Evolutionary conservation across 2,113 vertebrate species (phyloP).

Genomic region (Malaclemys terrapin): DNA sequence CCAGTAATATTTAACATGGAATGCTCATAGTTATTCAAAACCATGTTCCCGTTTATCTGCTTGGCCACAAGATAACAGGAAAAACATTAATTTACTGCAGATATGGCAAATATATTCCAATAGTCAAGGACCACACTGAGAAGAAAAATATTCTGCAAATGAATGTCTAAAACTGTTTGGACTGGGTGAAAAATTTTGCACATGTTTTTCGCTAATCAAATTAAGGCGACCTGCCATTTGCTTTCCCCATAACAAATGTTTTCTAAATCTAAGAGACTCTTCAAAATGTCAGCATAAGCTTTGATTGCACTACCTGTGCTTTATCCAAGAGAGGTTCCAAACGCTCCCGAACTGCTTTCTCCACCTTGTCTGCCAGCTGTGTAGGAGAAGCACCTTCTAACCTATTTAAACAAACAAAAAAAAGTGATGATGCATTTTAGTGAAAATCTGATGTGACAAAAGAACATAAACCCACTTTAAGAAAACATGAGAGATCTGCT

Average conservation of each 20-base stretch:
- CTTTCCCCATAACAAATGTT: neutral
- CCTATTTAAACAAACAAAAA: slow-evolving; percentile 63
- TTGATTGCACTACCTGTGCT: slow-evolving; percentile 75
- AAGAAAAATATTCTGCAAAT: neutral
- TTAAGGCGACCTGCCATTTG: neutral
- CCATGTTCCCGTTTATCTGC: neutral
- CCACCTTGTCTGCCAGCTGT: neutral
- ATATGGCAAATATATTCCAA: neutral
- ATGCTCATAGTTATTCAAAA: neutral
- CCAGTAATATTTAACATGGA: neutral
- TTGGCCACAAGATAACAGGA: neutral
- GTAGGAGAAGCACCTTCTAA: slow-evolving; percentile 66
- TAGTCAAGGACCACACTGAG: neutral
- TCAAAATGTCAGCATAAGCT: neutral
- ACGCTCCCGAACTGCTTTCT: slow-evolving; percentile 33
- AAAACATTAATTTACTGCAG: neutral
- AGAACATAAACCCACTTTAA: neutral
- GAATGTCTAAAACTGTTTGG: neutral
- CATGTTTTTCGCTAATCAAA: neutral
- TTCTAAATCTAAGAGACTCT: neutral
- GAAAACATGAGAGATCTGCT: neutral
- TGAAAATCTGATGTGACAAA: neutral
- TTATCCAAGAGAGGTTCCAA: slow-evolving; percentile 70
- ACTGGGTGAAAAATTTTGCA: neutral
- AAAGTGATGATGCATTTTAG: neutral